These are phyloP conservation scores for Anguilla rostrata DNA, from an alignment of 2,113 vertebrate species.

Conservation along the genomic window DNA sequence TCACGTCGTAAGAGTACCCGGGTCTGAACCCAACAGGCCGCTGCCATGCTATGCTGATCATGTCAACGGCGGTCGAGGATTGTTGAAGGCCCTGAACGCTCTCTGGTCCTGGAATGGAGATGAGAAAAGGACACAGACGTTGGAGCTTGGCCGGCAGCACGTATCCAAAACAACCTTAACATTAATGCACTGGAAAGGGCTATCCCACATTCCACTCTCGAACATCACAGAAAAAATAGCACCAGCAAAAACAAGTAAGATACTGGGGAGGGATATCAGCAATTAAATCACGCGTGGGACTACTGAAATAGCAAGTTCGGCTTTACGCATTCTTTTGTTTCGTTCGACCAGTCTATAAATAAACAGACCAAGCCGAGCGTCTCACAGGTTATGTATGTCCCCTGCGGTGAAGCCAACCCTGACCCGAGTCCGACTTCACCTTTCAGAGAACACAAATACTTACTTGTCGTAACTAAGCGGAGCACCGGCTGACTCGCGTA, in stretches of 20 bases:
- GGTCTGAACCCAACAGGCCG: constrained; percentile 29
- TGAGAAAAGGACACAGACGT: background rate
- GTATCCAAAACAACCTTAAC: background rate
- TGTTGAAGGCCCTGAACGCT: constrained; percentile 14
- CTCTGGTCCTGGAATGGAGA: constrained; percentile 47
- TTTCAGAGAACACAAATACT: constrained; percentile 34
- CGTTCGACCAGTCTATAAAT: background rate
- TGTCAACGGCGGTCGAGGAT: background rate
- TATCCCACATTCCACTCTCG: too few relatives aligned
- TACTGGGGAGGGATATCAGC: too few relatives aligned
- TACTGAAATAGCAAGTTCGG: too few relatives aligned
- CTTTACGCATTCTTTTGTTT: too few relatives aligned
- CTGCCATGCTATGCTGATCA: constrained; percentile 54
- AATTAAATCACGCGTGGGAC: too few relatives aligned
- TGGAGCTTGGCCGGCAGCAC: background rate
- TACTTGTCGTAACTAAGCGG: constrained; percentile 53
- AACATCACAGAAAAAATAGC: background rate
- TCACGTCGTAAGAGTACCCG: constrained; percentile 44
- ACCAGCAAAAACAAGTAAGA: background rate
- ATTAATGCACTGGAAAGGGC: too few relatives aligned
- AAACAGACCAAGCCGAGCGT: background rate
- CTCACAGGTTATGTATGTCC: too few relatives aligned
- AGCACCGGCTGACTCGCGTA: constrained; percentile 44
- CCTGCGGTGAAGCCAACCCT: background rate
- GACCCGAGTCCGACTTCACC: background rate